These are phyloP conservation scores for Euclidia mi DNA, from an alignment of 2,888 invertebrate genomes.

Conservation along the genomic window DNA sequence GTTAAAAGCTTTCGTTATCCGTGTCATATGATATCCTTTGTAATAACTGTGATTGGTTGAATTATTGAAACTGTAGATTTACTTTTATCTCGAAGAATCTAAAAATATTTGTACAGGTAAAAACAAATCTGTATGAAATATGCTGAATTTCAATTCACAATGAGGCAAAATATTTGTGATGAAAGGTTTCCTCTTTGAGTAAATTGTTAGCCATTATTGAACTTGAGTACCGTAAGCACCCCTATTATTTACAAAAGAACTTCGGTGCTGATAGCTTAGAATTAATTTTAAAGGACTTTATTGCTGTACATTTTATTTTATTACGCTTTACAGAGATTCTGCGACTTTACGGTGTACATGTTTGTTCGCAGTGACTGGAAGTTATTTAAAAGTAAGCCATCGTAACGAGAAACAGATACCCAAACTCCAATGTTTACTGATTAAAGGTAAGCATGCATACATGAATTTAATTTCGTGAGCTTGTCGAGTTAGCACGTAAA, in stretches of 20 bases:
- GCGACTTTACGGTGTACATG: constrained; percentile 5
- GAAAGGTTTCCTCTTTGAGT: constrained; percentile 8
- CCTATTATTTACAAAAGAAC: constrained; percentile 30
- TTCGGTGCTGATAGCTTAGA: constrained; percentile 22
- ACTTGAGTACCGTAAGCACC: constrained; percentile 17
- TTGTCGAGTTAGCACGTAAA: too few species aligned
- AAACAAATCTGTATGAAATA: too few species aligned
- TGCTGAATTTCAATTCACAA: neutral
- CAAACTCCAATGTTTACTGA: too few species aligned
- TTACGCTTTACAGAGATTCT: constrained; percentile 17
- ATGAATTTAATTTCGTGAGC: too few species aligned
- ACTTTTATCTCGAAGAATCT: too few species aligned
- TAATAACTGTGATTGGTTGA: too few species aligned
- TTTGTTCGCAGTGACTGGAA: constrained; percentile 1
- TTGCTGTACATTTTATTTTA: constrained; percentile 22
- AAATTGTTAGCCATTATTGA: constrained; percentile 20
- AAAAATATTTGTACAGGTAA: too few species aligned
- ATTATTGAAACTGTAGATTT: too few species aligned
- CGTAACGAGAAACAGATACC: too few species aligned
- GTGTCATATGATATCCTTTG: too few species aligned
- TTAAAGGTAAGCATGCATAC: too few species aligned
- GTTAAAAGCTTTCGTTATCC: too few species aligned
- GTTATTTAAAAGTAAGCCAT: neutral
- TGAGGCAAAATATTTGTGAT: constrained; percentile 9
- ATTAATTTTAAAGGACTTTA: constrained; percentile 22